Conservation (phyloP, 1,140 invertebrate species). For the Ruditapes philippinarum region DNA sequence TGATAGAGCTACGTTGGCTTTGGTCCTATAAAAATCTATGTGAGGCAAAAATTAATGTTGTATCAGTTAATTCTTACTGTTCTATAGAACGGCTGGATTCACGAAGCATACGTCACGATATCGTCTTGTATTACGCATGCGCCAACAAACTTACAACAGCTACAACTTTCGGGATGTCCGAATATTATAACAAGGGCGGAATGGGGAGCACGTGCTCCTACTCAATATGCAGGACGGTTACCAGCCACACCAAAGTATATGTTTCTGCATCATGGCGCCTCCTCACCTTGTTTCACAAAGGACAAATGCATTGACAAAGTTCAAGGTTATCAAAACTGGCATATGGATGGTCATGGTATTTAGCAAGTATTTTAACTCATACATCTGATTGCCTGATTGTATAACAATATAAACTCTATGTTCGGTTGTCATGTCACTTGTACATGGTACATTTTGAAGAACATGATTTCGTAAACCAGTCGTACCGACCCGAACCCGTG, state of each 20-base stretch:
- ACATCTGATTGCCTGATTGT: too few species aligned
- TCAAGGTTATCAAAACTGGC: constrained; percentile 90
- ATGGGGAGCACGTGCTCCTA: constrained; percentile 76
- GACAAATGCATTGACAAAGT: constrained; percentile 88
- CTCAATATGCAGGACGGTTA: constrained; percentile 14
- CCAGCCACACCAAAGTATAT: constrained; percentile 69
- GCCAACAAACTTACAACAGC: too few species aligned
- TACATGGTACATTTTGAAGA: too few species aligned
- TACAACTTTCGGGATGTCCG: constrained; percentile 76
- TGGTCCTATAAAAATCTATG: too few species aligned
- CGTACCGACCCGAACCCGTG: too few species aligned
- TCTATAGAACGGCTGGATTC: constrained; percentile 56
- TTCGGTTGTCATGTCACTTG: too few species aligned
- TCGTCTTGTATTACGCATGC: neutral
- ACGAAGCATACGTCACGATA: constrained; percentile 42
- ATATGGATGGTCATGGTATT: constrained; percentile 89
- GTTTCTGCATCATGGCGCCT: constrained; percentile 90
- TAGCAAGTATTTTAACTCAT: too few species aligned
- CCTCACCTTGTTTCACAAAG: constrained; percentile 88
- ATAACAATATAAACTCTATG: too few species aligned
- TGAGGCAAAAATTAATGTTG: too few species aligned
- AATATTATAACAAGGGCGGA: constrained; percentile 73
- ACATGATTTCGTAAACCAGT: too few species aligned
- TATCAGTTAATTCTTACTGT: too few species aligned
- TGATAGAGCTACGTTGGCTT: too few species aligned